Evolutionary conservation across 2,888 invertebrate species (phyloP), one percentile per base, ranked within the genome.

Genomic region (Masnerella sp.): DNA sequence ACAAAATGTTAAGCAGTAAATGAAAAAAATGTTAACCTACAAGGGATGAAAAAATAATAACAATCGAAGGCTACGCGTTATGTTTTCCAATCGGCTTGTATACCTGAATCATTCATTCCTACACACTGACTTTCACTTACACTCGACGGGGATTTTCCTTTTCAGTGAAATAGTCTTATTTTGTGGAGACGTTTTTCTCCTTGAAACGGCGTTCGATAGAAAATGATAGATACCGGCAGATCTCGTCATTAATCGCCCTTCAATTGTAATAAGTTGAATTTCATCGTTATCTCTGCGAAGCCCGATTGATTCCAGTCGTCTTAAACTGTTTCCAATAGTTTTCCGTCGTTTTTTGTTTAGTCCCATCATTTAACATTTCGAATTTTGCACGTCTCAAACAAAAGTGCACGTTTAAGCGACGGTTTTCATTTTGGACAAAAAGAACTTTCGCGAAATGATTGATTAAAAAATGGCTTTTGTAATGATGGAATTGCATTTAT

Each of bases 131-230:
- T 71, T 71, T 71, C 71, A 71, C 59, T 71, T 52, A 40, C 71
- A 40, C 52, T 59, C 52, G 11, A 25, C 59, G 34, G n/a, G 40
- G 45, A 59, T 65, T 71, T 64, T 65, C 65, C 59, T 65, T 71
- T 71, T 47, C 71, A 71, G 71, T 71, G 71, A 65, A 71, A 65
- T 43, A 64, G 65, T 45, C 52, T 71, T 65, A 59, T 65, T 64
- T 71, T 17, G 65, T 30, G 64, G 52, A 28, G 52, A 65, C 71
- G 52, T 64, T 71, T 71, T 71, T 40, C 71, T 42, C 54, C 15
- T 30, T 34, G 20, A 12, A 58, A 32, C 32, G 9, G 28, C 42
- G 30, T 18, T 11, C 36, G 47, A 30, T 47, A n/a, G 38, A 54
- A 65, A 65, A 54, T 65, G 64, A 54, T 54, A 30, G 64, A 54